Evolutionary conservation across 2,113 vertebrate species (phyloP).

Genomic region (Scartelaos histophorus): DNA sequence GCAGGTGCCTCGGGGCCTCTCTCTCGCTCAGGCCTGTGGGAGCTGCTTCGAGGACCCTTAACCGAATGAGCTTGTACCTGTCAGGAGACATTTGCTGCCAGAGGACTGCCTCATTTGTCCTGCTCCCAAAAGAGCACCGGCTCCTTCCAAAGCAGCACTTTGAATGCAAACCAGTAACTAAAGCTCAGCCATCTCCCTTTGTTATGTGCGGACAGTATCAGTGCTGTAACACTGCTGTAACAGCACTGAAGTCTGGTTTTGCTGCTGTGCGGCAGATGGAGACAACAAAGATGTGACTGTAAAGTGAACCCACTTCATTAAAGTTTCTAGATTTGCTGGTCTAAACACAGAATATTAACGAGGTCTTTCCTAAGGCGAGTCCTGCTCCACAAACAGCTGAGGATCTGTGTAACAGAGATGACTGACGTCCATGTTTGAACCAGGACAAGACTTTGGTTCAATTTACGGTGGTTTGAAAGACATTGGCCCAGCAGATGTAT

Average conservation of each 20-base stretch:
- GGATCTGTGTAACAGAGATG: background rate
- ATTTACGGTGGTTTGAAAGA: background rate
- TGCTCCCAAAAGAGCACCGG: slow-evolving; percentile 36
- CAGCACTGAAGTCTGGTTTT: slow-evolving; percentile 9
- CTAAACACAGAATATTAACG: slow-evolving; percentile 58
- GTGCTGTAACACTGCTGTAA: slow-evolving; percentile 10
- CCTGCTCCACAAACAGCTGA: slow-evolving; percentile 31
- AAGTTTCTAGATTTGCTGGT: slow-evolving; percentile 51
- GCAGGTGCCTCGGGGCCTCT: slow-evolving; percentile 57
- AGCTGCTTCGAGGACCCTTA: slow-evolving; percentile 53
- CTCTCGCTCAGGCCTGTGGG: slow-evolving; percentile 49
- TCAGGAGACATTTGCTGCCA: slow-evolving; percentile 66
- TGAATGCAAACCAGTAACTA: slow-evolving; percentile 17
- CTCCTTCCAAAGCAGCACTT: slow-evolving; percentile 15
- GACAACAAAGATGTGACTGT: slow-evolving; percentile 42
- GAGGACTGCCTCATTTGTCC: slow-evolving; percentile 56
- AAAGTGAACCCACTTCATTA: slow-evolving; percentile 47
- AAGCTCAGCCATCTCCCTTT: slow-evolving; percentile 11
- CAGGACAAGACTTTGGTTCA: background rate
- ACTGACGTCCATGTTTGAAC: slow-evolving; percentile 4
- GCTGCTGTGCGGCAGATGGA: slow-evolving; percentile 30
- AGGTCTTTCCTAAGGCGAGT: slow-evolving; percentile 58
- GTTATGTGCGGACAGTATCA: slow-evolving; percentile 8
- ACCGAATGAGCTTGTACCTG: slow-evolving; percentile 68
- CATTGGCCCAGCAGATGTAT: background rate